These are phyloP conservation scores for Sciaenops ocellatus DNA, from an alignment of 2,797 vertebrate genomes.

Conservation along the genomic window DNA sequence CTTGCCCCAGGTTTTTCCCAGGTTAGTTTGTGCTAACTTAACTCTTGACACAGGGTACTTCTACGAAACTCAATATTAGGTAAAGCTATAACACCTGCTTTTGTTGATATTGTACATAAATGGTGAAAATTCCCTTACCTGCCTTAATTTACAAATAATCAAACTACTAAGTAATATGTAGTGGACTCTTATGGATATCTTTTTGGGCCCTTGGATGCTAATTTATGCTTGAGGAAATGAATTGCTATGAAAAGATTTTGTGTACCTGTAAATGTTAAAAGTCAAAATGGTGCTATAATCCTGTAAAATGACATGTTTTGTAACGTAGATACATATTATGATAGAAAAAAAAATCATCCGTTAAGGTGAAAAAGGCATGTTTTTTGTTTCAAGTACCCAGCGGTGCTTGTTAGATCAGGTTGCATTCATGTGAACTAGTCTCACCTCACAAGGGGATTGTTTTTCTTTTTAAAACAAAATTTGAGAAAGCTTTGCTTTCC, in stretches of 20 bases:
- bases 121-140: not conserved
- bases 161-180: not conserved
- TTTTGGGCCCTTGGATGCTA: not conserved
- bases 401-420: slow-evolving; percentile 16
- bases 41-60: not conserved
- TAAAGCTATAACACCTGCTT: not conserved
- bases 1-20: not conserved
- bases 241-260: not conserved
- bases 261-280: not conserved
- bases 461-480: slow-evolving; percentile 43
- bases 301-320: not conserved
- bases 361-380: not conserved
- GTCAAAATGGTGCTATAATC: not conserved
- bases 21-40: not conserved
- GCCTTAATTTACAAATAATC: slow-evolving; percentile 1
- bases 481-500: slow-evolving; percentile 15
- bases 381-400: slow-evolving; percentile 18
- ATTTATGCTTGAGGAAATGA: not conserved
- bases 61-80: too few relatives aligned
- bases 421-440: slow-evolving; percentile 22
- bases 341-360: slow-evolving; percentile 3
- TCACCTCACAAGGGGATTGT: not conserved
- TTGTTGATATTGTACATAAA: not conserved
- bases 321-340: not conserved
- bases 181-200: not conserved